Evolutionary conservation across 2,888 invertebrate genomes (phyloP).

Genomic region (Cyclophora punctaria): DNA sequence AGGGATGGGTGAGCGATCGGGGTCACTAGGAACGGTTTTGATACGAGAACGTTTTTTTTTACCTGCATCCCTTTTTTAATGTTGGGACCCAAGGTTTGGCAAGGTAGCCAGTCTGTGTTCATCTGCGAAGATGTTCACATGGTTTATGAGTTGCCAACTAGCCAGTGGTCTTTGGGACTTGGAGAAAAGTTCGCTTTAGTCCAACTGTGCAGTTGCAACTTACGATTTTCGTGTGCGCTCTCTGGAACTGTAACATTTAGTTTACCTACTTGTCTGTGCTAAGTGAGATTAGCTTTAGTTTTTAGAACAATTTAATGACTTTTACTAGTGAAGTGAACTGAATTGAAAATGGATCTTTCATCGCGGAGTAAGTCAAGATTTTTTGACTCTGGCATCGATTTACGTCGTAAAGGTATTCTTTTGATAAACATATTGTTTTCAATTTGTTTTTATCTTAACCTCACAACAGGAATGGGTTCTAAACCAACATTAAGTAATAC

Average conservation of each 20-base stretch:
- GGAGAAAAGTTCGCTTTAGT: too few relatives aligned
- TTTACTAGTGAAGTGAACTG: slow-evolving; percentile 20
- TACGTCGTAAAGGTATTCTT: slow-evolving; percentile 68
- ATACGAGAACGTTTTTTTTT: slow-evolving; percentile 66
- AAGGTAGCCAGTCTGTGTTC: slow-evolving; percentile 72
- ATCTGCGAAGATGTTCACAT: slow-evolving; percentile 74
- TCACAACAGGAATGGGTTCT: too few relatives aligned
- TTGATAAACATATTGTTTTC: slow-evolving; percentile 21
- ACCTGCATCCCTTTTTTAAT: slow-evolving; percentile 66
- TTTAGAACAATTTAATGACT: slow-evolving; percentile 20
- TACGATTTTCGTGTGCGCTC: too few relatives aligned
- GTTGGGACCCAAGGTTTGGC: slow-evolving; percentile 52
- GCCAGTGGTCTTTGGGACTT: slow-evolving; percentile 50
- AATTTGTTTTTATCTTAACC: slow-evolving; percentile 33
- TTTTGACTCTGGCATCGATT: slow-evolving; percentile 73
- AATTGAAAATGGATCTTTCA: slow-evolving; percentile 60
- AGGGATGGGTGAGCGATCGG: slow-evolving; percentile 73
- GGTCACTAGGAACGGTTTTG: slow-evolving; percentile 76
- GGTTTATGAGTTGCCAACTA: slow-evolving; percentile 55
- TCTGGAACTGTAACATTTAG: slow-evolving; percentile 10
- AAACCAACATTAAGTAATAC: too few relatives aligned
- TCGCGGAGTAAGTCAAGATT: slow-evolving; percentile 74
- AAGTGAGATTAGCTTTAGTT: background rate
- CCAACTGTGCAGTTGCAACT: too few relatives aligned
- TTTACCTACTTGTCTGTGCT: slow-evolving; percentile 5